A percentile compares a stretch with the other conserved stretches of the same genome.
Conservation (phyloP, 2,888 invertebrate species). For the Chalcosyrphus nemorum region DNA sequence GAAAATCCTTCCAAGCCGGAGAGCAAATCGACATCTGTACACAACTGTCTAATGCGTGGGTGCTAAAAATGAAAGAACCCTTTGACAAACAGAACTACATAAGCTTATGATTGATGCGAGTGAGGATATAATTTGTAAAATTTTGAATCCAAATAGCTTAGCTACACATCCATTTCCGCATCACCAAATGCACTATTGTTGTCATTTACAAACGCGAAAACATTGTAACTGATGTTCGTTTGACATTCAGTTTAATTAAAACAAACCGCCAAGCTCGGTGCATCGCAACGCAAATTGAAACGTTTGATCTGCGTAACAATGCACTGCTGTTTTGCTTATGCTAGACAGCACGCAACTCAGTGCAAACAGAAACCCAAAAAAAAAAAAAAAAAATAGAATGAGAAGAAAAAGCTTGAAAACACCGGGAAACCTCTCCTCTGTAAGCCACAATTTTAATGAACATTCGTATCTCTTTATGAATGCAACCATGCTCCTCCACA, state of each 20-base stretch:
- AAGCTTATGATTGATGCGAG: background rate
- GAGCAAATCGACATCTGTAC: too few species aligned
- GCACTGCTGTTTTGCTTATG: conserved; percentile 63
- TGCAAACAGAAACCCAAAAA: background rate
- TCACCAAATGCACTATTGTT: conserved; percentile 5
- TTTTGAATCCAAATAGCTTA: background rate
- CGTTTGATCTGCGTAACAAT: conserved; percentile 65
- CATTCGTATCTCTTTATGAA: conserved; percentile 59
- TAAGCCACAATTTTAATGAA: conserved; percentile 69
- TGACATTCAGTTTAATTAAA: conserved; percentile 63
- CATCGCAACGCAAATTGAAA: conserved; percentile 59
- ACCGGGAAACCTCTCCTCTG: conserved; percentile 51
- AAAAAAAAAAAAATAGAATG: conserved; percentile 18
- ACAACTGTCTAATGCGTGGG: background rate
- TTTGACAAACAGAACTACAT: background rate
- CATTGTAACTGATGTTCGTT: conserved; percentile 35
- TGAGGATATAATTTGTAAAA: background rate
- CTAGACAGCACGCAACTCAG: conserved; percentile 40
- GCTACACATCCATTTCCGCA: background rate
- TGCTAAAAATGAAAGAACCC: background rate
- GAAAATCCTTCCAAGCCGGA: too few species aligned
- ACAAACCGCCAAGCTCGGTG: conserved; percentile 49
- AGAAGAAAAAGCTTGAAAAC: conserved; percentile 38
- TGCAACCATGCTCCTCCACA: conserved; percentile 37
- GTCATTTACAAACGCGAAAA: conserved; percentile 31